These are phyloP conservation scores for Pristiophorus japonicus DNA, from an alignment of 2,113 vertebrate species.

Conservation along the genomic window DNA sequence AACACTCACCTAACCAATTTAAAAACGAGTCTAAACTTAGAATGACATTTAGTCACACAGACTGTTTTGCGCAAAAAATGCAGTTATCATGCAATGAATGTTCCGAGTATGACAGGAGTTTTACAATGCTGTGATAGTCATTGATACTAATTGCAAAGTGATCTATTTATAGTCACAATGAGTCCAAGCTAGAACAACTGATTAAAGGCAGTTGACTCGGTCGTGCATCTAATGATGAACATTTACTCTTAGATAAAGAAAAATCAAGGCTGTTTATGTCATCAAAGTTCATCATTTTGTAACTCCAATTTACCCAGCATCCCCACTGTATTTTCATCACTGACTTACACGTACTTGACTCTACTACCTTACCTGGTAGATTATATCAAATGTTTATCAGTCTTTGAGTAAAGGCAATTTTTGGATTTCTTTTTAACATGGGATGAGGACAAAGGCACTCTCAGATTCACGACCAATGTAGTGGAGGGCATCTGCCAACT, in stretches of 20 bases:
- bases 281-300: not conserved
- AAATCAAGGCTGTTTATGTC: not conserved
- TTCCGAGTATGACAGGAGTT: not conserved
- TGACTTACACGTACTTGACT: not conserved
- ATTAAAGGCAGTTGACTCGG: not conserved
- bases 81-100: not conserved
- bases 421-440: not conserved
- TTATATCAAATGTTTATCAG: not conserved
- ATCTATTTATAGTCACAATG: conserved; percentile 1
- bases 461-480: not conserved
- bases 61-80: not conserved
- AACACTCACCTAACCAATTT: not conserved
- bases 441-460: not conserved
- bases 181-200: not conserved
- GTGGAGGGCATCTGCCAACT: not conserved
- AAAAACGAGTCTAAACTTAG: not conserved
- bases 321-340: not conserved
- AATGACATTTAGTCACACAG: not conserved
- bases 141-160: not conserved
- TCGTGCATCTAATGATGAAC: not conserved
- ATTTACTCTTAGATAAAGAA: not conserved
- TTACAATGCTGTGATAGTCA: not conserved
- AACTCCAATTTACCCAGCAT: not conserved
- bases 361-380: not conserved
- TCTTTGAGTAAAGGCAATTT: not conserved